Percentiles rank a stretch among this genome's conserved stretches.
phyloP scores from a whole-genome alignment of 2,888 invertebrate genomes.

The Beris chalybata region DNA sequence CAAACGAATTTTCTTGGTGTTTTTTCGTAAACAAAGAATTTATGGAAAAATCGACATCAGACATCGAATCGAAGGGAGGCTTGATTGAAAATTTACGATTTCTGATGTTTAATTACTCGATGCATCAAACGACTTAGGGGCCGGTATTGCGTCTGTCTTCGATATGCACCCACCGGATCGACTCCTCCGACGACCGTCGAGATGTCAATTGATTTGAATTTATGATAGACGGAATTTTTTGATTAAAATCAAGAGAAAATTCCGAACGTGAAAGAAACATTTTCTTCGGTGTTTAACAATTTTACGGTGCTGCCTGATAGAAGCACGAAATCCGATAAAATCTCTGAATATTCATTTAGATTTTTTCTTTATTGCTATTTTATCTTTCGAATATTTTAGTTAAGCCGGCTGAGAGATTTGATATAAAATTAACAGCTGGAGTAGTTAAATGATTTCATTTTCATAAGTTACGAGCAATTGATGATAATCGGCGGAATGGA shows the following conservation, averaged over 20 bases:
- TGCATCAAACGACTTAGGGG: conserved; percentile 2
- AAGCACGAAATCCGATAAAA: conserved; percentile 1
- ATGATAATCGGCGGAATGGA: not conserved
- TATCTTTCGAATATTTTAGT: not conserved
- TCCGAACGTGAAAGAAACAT: conserved; percentile 25
- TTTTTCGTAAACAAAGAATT: conserved; percentile 23
- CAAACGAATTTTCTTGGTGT: conserved; percentile 11
- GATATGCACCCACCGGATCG: conserved; percentile 12
- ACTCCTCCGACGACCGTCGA: conserved; percentile 6
- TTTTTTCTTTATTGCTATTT: too few species aligned
- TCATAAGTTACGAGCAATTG: conserved; percentile 2
- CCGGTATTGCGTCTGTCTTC: conserved; percentile 1
- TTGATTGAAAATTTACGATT: conserved; percentile 28
- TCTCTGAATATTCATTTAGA: conserved; percentile 25
- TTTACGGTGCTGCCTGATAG: conserved; percentile 28
- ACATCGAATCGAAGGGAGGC: conserved; percentile 10
- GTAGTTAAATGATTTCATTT: conserved; percentile 23
- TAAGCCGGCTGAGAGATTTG: conserved; percentile 3
- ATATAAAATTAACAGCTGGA: conserved; percentile 9
- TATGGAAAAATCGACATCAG: conserved; percentile 24
- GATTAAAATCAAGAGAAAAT: conserved; percentile 27
- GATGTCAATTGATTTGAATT: conserved; percentile 32
- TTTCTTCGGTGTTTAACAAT: conserved; percentile 29
- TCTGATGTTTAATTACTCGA: conserved; percentile 30
- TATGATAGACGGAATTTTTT: conserved; percentile 26